phyloP scores from a whole-genome alignment of 1,140 invertebrate species.

The Copidosoma floridanum region DNA sequence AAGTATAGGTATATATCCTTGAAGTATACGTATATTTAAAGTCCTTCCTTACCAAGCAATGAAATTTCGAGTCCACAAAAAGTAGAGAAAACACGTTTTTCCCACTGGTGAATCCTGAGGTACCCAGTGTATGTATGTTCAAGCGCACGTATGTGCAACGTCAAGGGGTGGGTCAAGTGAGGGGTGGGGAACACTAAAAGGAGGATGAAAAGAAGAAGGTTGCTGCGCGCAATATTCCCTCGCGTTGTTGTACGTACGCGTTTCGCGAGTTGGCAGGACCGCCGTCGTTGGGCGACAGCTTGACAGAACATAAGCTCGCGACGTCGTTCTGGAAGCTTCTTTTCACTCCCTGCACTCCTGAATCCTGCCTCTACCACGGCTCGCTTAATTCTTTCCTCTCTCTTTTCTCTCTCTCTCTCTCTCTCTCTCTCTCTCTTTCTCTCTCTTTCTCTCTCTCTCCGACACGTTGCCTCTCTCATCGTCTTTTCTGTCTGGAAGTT shows the following conservation, averaged over 20 bases:
- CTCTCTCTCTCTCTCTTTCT: neutral
- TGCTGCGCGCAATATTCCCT: slow-evolving; percentile 48
- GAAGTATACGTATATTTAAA: too few relatives aligned
- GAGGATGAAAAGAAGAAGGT: slow-evolving; percentile 4
- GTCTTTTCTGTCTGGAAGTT: slow-evolving; percentile 35
- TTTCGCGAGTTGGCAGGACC: slow-evolving; percentile 53
- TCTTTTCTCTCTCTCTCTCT: slow-evolving; percentile 1
- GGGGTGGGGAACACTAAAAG: slow-evolving; percentile 20
- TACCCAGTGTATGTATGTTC: too few relatives aligned
- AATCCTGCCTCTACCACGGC: neutral
- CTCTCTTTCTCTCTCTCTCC: neutral
- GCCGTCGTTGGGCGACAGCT: slow-evolving; percentile 52
- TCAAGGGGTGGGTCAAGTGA: neutral
- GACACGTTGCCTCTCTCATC: neutral
- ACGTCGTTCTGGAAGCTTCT: neutral
- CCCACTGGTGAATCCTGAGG: too few relatives aligned
- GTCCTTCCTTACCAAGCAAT: too few relatives aligned
- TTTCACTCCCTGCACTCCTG: neutral
- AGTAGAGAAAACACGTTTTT: too few relatives aligned
- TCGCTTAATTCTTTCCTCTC: slow-evolving; percentile 20
- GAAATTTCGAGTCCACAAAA: too few relatives aligned
- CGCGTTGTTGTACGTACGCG: slow-evolving; percentile 52
- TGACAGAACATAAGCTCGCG: slow-evolving; percentile 51
- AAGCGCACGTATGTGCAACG: neutral
- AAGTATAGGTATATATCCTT: too few relatives aligned